A percentile compares a stretch with the other conserved stretches of the same genome.
Evolutionary conservation across 2,888 invertebrate genomes (phyloP).

Genomic region (Phortica magna): DNA sequence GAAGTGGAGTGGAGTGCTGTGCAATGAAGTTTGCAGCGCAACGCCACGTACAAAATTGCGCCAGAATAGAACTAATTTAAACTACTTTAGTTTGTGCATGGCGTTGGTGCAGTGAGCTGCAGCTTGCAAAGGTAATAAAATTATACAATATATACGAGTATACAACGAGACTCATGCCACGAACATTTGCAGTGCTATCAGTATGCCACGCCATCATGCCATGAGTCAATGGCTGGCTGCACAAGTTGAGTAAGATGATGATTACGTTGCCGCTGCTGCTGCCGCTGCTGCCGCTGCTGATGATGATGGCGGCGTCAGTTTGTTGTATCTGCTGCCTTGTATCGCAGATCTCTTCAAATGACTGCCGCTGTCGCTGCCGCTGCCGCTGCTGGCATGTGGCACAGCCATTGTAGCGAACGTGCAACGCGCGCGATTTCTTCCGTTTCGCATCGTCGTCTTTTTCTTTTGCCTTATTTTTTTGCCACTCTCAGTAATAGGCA

Average conservation of each 20-base stretch:
- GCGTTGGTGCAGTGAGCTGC: background rate
- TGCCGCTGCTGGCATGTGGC: conserved; percentile 18
- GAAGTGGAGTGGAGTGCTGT: too few relatives aligned
- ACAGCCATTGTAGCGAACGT: conserved; percentile 8
- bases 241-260: conserved; percentile 18
- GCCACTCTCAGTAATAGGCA: conserved; percentile 1
- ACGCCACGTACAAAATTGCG: conserved; percentile 69
- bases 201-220: conserved; percentile 22
- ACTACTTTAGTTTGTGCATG: conserved; percentile 58
- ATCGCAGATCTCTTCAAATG: background rate
- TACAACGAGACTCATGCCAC: background rate
- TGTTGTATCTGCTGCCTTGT: background rate
- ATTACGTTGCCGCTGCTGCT: conserved; percentile 38
- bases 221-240: conserved; percentile 42
- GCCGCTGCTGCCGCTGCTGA: conserved; percentile 33
- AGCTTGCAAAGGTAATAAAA: conserved; percentile 55
- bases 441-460: background rate
- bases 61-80: conserved; percentile 72
- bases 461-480: background rate
- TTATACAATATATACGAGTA: conserved; percentile 56
- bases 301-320: background rate
- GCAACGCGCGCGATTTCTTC: conserved; percentile 29
- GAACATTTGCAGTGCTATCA: conserved; percentile 40
- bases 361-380: background rate
- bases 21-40: conserved; percentile 14